phyloP scores from a whole-genome alignment of 2,888 invertebrate genomes.

The Ophion ellenae region DNA sequence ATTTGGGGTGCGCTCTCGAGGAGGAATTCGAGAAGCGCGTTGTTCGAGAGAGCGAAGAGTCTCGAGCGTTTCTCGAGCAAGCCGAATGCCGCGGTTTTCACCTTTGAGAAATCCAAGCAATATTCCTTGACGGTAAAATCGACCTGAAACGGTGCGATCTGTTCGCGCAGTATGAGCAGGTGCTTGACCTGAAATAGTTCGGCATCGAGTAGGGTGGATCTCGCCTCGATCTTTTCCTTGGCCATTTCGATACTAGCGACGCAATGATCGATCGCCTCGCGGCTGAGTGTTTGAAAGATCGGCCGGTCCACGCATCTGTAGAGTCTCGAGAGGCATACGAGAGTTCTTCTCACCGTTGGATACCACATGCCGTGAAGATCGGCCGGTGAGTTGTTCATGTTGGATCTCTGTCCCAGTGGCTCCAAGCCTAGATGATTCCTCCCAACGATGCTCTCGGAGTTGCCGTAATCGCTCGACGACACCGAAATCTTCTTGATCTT shows the following conservation, averaged over 20 bases:
- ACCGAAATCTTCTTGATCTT: conserved; percentile 79
- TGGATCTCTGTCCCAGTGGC: conserved; percentile 78
- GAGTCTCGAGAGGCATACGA: conserved; percentile 96
- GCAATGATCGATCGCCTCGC: conserved; percentile 97
- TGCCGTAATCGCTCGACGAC: conserved; percentile 76
- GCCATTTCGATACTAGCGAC: conserved; percentile 95
- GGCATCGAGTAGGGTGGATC: conserved; percentile 94
- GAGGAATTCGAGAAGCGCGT: conserved; percentile 96
- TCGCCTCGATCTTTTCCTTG: conserved; percentile 90
- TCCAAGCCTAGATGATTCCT: conserved; percentile 73
- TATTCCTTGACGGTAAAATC: conserved; percentile 97
- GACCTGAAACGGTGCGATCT: conserved; percentile 98
- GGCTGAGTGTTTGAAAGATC: conserved; percentile 98
- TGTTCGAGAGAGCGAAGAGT: conserved; percentile 93
- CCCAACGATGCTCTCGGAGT: conserved; percentile 21
- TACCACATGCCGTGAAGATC: conserved; percentile 99
- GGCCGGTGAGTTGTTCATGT: conserved; percentile 91
- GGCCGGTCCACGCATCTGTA: conserved; percentile 96
- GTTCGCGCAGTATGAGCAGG: conserved; percentile 97
- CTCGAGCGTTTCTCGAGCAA: conserved; percentile 91
- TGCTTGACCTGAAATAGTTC: conserved; percentile 99
- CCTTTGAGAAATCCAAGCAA: conserved; percentile 95
- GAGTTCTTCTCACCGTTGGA: conserved; percentile 96
- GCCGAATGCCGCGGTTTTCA: conserved; percentile 93
- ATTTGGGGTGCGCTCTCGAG: conserved; percentile 97